Conservation (phyloP, 2,888 invertebrate species). For the Drosophila tanythrix region DNA sequence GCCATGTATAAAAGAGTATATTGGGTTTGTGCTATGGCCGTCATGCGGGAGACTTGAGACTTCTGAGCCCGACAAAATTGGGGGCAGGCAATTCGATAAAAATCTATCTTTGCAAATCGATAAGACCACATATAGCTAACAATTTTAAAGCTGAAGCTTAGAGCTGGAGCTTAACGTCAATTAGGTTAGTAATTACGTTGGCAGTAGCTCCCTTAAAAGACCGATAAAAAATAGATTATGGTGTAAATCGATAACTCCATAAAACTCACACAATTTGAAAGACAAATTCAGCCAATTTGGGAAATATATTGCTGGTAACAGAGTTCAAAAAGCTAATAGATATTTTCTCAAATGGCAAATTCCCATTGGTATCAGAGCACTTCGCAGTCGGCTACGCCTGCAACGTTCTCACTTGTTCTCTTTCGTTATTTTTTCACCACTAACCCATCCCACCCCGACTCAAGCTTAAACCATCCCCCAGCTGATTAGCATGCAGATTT, state of each 20-base stretch:
- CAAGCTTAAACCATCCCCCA: constrained; percentile 15
- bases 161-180: too few species aligned
- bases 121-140: not conserved
- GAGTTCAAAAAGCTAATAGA: not conserved
- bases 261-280: not conserved
- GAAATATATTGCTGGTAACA: not conserved
- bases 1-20: not conserved
- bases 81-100: not conserved
- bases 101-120: not conserved
- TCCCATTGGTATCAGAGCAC: not conserved
- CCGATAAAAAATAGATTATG: not conserved
- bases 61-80: not conserved
- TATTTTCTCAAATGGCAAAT: not conserved
- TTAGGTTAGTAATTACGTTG: too few species aligned
- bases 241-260: not conserved
- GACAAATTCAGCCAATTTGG: not conserved
- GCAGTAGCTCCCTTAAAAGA: not conserved
- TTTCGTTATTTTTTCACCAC: not conserved
- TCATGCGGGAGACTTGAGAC: not conserved
- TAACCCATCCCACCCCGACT: constrained; percentile 17
- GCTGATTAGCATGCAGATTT: constrained; percentile 11
- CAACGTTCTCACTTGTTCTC: not conserved
- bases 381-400: not conserved
- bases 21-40: not conserved
- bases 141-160: not conserved